These are phyloP conservation scores for Drosophila bocqueti DNA, from an alignment of 1,140 invertebrate species.

Conservation along the genomic window DNA sequence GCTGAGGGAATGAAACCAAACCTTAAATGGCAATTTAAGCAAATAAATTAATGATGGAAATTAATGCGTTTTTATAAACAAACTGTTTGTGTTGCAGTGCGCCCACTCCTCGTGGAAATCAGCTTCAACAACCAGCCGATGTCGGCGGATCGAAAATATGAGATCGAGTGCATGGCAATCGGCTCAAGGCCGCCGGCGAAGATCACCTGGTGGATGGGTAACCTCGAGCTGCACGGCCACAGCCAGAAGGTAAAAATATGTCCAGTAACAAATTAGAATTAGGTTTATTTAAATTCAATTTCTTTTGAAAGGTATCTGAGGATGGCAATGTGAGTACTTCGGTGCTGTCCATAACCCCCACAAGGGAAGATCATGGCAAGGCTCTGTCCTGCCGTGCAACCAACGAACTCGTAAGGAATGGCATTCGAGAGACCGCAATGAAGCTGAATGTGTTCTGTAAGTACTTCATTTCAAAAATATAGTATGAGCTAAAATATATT, in stretches of 20 bases:
- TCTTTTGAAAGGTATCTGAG: constrained; percentile 87
- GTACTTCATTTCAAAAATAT: constrained; percentile 81
- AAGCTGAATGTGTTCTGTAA: constrained; percentile 94
- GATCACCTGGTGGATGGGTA: constrained; percentile 93
- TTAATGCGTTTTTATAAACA: constrained; percentile 58
- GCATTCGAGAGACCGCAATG: constrained; percentile 91
- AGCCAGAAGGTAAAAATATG: constrained; percentile 70
- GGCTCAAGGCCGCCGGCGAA: constrained; percentile 92
- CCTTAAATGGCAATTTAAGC: constrained; percentile 74
- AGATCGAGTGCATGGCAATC: constrained; percentile 91
- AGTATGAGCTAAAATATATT: too few species aligned
- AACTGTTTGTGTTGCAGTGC: constrained; percentile 87
- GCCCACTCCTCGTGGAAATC: constrained; percentile 91
- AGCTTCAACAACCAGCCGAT: constrained; percentile 91
- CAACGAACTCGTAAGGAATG: constrained; percentile 90
- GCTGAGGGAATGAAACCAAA: constrained; percentile 14
- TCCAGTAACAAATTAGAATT: not conserved
- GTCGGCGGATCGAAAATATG: constrained; percentile 91
- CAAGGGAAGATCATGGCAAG: constrained; percentile 91
- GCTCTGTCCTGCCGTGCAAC: constrained; percentile 92
- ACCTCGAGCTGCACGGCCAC: constrained; percentile 87
- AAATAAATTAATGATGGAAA: constrained; percentile 80
- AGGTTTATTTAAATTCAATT: not conserved
- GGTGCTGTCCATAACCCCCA: constrained; percentile 90
- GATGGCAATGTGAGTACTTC: constrained; percentile 93